Percentiles rank a stretch among this genome's conserved stretches.
Conservation (phyloP, 30 jellyfish, hydroid and myxozoan species). For the Turritopsis dohrnii region DNA sequence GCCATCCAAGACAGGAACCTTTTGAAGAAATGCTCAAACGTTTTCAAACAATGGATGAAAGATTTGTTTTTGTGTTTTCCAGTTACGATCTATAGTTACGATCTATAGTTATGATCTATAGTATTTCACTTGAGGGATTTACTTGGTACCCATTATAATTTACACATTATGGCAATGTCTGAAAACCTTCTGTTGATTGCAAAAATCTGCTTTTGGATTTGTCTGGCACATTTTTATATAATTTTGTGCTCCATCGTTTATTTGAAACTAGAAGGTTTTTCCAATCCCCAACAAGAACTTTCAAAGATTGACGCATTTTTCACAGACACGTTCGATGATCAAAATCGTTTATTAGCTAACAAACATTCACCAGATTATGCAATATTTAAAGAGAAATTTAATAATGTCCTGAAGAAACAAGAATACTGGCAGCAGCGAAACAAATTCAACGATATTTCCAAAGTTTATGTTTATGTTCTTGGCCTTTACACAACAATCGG, state of each 20-base stretch:
- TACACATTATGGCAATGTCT: background rate
- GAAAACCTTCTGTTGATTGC: background rate
- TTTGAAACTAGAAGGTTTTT: constrained; percentile 25
- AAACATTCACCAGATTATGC: background rate
- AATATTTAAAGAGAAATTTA: background rate
- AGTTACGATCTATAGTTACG: background rate
- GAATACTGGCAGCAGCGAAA: constrained; percentile 26
- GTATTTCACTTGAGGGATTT: too few relatives aligned
- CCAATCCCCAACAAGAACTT: background rate
- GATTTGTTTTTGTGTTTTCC: background rate
- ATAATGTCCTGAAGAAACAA: background rate
- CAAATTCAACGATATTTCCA: constrained; percentile 24
- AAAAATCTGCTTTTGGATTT: constrained; percentile 18
- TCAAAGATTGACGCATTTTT: background rate
- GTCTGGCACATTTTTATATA: constrained; percentile 28
- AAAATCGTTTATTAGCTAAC: background rate
- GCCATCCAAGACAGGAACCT: background rate
- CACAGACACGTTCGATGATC: background rate
- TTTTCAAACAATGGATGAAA: background rate
- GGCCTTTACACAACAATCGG: constrained; percentile 25
- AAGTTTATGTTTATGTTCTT: constrained; percentile 26
- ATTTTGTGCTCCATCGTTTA: constrained; percentile 12
- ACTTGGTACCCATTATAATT: too few relatives aligned
- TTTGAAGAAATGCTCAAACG: background rate
- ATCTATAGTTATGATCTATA: background rate